Percentiles rank a stretch among this genome's conserved stretches.
These are phyloP conservation scores for Nineta flava DNA, from an alignment of 2,888 invertebrate species.

Conservation along the genomic window DNA sequence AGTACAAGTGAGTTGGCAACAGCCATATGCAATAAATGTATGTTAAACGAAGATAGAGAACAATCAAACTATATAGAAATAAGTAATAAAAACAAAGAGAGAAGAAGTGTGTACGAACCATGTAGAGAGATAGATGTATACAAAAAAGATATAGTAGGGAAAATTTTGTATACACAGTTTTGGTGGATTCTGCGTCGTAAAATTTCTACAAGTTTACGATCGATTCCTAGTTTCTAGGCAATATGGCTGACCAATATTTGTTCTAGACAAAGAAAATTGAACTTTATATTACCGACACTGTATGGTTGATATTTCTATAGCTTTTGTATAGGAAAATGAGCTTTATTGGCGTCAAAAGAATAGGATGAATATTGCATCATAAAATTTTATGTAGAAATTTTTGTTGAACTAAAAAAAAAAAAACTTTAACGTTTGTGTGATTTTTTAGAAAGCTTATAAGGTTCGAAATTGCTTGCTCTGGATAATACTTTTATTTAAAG, in stretches of 20 bases:
- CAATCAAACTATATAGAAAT: not conserved
- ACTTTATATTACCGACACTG: not conserved
- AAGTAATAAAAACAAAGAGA: constrained; percentile 1
- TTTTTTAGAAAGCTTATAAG: constrained; percentile 1
- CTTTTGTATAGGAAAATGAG: not conserved
- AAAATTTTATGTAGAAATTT: not conserved
- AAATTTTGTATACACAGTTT: no score
- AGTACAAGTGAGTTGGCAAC: not conserved
- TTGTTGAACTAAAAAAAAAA: not conserved
- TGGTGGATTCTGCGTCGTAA: constrained; percentile 3
- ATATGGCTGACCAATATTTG: constrained; percentile 1
- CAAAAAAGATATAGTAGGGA: constrained; percentile 3
- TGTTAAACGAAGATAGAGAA: not conserved
- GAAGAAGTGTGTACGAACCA: not conserved
- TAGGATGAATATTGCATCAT: not conserved
- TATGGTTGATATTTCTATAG: not conserved
- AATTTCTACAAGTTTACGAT: constrained; percentile 5
- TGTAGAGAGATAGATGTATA: not conserved
- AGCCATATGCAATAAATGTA: not conserved
- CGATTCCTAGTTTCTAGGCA: constrained; percentile 2
- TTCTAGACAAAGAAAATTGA: not conserved
- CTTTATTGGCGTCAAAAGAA: not conserved
- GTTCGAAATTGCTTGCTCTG: constrained; percentile 4
- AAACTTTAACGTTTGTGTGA: constrained; percentile 1
- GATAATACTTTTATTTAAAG: constrained; percentile 1